These are phyloP conservation scores for Bos indicus DNA, from an alignment of 2,113 vertebrate genomes.

Conservation along the genomic window DNA sequence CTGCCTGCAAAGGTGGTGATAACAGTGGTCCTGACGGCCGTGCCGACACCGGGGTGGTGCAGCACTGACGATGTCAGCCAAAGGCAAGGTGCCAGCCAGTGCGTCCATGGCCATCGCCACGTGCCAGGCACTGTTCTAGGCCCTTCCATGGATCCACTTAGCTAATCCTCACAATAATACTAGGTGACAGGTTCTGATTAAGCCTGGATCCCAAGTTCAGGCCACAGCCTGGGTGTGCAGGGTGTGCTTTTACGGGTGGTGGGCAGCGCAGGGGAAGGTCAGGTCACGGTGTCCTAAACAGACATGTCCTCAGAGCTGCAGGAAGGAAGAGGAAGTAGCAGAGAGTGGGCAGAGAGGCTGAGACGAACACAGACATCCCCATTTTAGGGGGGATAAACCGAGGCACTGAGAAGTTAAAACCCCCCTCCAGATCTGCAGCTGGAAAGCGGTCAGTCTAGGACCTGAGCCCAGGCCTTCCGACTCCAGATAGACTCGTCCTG, in stretches of 20 bases:
- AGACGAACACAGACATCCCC: fast-evolving
- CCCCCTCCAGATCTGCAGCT: too few relatives aligned
- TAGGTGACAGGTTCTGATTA: background rate
- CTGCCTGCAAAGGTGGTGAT: background rate
- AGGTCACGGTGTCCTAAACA: background rate
- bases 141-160: background rate
- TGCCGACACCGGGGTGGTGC: background rate
- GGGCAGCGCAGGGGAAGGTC: background rate
- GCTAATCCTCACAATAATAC: background rate
- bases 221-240: background rate
- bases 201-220: background rate
- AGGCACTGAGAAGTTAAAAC: background rate
- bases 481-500: background rate
- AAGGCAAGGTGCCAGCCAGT: background rate
- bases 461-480: fast-evolving
- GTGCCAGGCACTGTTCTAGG: background rate
- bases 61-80: fast-evolving
- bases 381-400: background rate
- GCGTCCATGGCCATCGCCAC: fast-evolving
- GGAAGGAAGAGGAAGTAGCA: background rate
- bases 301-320: background rate
- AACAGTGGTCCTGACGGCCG: background rate
- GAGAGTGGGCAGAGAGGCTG: background rate
- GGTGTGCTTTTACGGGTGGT: background rate
- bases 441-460: background rate